Base-by-base conservation (phyloP, 2,113 vertebrate species). In the Lamprotornis superbus region DNA sequence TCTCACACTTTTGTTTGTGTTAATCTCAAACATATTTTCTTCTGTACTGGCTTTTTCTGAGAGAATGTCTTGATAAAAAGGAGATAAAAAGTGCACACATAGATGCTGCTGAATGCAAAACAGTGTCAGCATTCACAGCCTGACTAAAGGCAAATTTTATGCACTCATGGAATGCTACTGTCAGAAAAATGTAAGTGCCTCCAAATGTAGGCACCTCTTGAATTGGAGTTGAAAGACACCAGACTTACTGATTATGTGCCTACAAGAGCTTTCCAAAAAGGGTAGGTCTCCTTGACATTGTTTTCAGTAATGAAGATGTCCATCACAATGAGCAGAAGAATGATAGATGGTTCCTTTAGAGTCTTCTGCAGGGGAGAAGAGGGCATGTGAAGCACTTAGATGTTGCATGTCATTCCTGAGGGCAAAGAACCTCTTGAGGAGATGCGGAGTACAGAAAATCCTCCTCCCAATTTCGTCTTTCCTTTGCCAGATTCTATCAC, bases 241-340 rank as follows among this genome's bases (percentile, higher is more conserved):
- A 50, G 39, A 24, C 10, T 77, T 74, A 42, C 42, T 77, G 55
- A 28, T 77, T 80, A 59, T 2, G 0, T 69, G 42, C 30, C 68
- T 70, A 28, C 9, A 61, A 53, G 37, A 77, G 15, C 28, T 67
- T 50, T 82, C 23, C 44, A 68, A 56, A 85, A 47, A 65, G 5
- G 5, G 8, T 23, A 25, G 9, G 13, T 70, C 9, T 49, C 47
- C 14, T 56, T 64, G 31, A 28, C 9, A 22, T 16, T 0, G 1
- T 73, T 85, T 68, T 80, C 22, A 14, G 20, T 73, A 56, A 31
- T 22, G 23, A 86, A 53, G 24, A 25, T 57, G 11, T 60, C 40
- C 40, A 33, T 64, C 49, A 31, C 19, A 69, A 77, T 1, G 10
- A 83, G 18, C 12, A 49, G 49, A 63, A 67, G 4, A 81, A 63